Base-by-base conservation (phyloP, 2,113 vertebrate species). In the Cisticola juncidis region DNA sequence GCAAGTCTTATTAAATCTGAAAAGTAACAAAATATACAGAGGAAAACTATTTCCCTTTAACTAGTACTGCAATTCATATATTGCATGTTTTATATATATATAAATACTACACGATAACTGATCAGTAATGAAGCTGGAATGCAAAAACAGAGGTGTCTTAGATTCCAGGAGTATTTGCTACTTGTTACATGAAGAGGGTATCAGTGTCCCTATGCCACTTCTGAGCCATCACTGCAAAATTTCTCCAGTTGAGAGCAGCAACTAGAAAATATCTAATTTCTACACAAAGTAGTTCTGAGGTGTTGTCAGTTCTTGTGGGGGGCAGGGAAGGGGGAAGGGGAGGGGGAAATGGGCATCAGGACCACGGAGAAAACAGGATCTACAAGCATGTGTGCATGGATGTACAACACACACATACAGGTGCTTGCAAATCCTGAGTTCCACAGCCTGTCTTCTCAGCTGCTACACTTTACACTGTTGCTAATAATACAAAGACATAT, bases 11-110 rank as follows among this genome's bases (percentile, higher is more conserved):
- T 97, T 97, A 97, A 97, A 97, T 97, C 98, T 98, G 97, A 98
- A 98, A 98, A 98, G 98, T 98, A 96, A 98, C 98, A 98, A 99
- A 98, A 99, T 99, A 99, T 99, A 99, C 98, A 99, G 98, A 99
- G 98, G 98, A 98, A 97, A 97, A 98, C 97, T 97, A 97, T 96
- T 98, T 98, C 98, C 98, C 98, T 98, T 97, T 69, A 90, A 93
- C 97, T 98, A 98, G 81, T 81, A 95, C 70, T 97, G 97, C 96
- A 98, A 98, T 98, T 98, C 95, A 95, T n/a, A 25, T 92, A 89
- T 91, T 97, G 96, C 97, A 91, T 92, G 19, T 21, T 84, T 97
- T 88, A 69, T 74, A 42, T 69, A 61, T 98, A 98, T 98, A 99
- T 99, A 99, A 99, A 99, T 98, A 99, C 97, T 98, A 97, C 94